phyloP scores from a whole-genome alignment of 2,113 vertebrate genomes.

The Perca schrenkii region DNA sequence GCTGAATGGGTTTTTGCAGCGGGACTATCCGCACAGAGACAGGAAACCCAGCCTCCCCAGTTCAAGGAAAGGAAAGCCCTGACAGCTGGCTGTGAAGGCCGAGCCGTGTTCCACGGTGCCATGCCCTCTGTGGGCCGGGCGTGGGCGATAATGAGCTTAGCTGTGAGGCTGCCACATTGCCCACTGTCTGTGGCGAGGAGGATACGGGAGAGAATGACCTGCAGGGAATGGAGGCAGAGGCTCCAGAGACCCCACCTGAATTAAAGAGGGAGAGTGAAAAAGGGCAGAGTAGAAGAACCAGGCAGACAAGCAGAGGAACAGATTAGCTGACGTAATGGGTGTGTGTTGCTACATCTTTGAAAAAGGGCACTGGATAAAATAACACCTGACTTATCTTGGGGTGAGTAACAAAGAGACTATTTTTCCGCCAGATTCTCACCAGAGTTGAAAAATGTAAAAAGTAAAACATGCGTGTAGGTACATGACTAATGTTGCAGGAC shows the following conservation, averaged over 20 bases:
- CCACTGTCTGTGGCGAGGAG: slow-evolving; percentile 63
- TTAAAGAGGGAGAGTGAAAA: slow-evolving; percentile 53
- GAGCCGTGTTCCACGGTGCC: slow-evolving; percentile 45
- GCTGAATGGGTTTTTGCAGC: neutral
- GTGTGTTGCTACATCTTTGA: slow-evolving; percentile 29
- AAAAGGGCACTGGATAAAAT: slow-evolving; percentile 33
- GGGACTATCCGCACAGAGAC: slow-evolving; percentile 3
- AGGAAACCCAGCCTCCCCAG: slow-evolving; percentile 26
- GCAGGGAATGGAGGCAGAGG: slow-evolving; percentile 48
- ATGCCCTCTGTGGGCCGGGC: slow-evolving; percentile 64
- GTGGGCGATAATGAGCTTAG: slow-evolving; percentile 80
- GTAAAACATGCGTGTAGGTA: neutral
- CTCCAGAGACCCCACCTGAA: slow-evolving; percentile 48
- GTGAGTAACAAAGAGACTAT: slow-evolving; percentile 21
- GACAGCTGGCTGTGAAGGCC: slow-evolving; percentile 57
- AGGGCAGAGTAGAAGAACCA: slow-evolving; percentile 32
- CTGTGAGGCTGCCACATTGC: slow-evolving; percentile 67
- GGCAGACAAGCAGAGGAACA: slow-evolving; percentile 21
- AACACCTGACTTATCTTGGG: slow-evolving; percentile 18
- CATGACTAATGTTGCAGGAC: slow-evolving; percentile 28
- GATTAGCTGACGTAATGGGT: slow-evolving; percentile 57
- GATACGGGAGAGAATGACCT: slow-evolving; percentile 55
- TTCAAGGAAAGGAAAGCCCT: slow-evolving; percentile 46
- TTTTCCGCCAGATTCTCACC: slow-evolving; percentile 5
- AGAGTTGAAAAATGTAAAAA: slow-evolving; percentile 20